Conservation (phyloP, 35 echinoderm and acorn worm species). For the Heliocidaris tuberculata region DNA sequence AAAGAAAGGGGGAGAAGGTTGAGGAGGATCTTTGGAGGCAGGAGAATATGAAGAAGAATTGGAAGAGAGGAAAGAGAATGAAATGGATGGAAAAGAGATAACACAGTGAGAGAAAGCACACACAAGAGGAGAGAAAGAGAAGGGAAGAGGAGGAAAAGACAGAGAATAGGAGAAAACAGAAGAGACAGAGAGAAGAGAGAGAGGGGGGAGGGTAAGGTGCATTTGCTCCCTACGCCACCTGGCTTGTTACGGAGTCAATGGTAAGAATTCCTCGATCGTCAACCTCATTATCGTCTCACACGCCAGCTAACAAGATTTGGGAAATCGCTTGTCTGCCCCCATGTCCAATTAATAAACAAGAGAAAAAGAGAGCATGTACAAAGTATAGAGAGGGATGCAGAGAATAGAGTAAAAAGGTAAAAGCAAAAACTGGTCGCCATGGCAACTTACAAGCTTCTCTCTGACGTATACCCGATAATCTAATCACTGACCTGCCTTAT, state of each 20-base stretch:
- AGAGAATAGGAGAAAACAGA: neutral
- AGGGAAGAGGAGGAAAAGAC: neutral
- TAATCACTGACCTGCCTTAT: constrained; percentile 32
- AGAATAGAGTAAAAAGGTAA: neutral
- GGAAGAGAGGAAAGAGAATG: neutral
- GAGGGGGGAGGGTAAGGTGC: neutral
- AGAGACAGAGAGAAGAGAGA: neutral
- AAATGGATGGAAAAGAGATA: neutral
- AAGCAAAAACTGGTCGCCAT: neutral
- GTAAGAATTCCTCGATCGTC: neutral
- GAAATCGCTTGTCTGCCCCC: constrained; percentile 19
- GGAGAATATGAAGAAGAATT: too few relatives aligned
- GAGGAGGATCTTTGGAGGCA: too few relatives aligned
- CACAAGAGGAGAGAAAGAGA: neutral
- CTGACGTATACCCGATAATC: constrained; percentile 18
- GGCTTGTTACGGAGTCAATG: neutral
- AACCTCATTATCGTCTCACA: constrained; percentile 6
- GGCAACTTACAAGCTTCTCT: constrained; percentile 31
- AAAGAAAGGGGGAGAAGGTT: too few relatives aligned
- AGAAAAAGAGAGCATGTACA: neutral
- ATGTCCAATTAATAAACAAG: constrained; percentile 34
- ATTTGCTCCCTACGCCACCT: neutral
- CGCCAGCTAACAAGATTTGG: neutral
- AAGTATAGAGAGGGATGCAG: neutral
- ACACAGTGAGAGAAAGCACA: neutral